Percentiles rank a stretch among this genome's conserved stretches.
phyloP scores from a whole-genome alignment of 2,113 vertebrate species.

The Takifugu bimaculatus region DNA sequence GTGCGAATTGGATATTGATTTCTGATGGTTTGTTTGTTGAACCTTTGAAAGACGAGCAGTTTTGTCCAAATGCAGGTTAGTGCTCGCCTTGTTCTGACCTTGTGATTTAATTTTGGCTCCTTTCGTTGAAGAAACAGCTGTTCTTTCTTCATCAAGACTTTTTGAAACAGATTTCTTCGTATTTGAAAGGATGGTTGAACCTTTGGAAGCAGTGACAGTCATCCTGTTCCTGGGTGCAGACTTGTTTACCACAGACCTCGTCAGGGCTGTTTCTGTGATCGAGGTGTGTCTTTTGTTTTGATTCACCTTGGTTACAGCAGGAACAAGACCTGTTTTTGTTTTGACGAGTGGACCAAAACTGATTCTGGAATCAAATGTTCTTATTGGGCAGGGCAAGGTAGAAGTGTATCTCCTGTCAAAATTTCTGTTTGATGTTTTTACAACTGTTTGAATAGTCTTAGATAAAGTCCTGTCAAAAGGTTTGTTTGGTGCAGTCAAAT shows the following conservation, averaged over 20 bases:
- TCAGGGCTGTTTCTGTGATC: not conserved
- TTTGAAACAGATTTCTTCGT: slow-evolving; percentile 6
- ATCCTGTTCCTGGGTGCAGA: not conserved
- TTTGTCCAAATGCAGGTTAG: slow-evolving; percentile 20
- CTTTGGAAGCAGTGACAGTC: not conserved
- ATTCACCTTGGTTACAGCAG: slow-evolving; percentile 40
- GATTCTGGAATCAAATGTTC: not conserved
- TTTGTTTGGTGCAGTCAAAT: not conserved
- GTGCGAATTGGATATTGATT: not conserved
- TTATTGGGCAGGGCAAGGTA: not conserved
- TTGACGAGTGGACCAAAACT: slow-evolving; percentile 44
- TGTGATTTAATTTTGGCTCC: slow-evolving; percentile 7
- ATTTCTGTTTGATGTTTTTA: slow-evolving; percentile 4
- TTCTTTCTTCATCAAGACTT: not conserved
- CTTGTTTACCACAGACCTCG: not conserved
- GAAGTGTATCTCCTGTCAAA: not conserved
- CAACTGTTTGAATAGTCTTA: not conserved
- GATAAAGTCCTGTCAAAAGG: slow-evolving; percentile 1
- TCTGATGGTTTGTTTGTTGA: slow-evolving; percentile 6
- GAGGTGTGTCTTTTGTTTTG: not conserved
- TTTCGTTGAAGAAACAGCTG: not conserved
- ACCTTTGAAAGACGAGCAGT: not conserved
- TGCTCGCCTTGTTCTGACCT: not conserved
- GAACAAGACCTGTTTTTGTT: slow-evolving; percentile 56
- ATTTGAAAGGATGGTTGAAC: not conserved